phyloP scores from a whole-genome alignment of 2,113 vertebrate genomes.

The Crypturellus undulatus region DNA sequence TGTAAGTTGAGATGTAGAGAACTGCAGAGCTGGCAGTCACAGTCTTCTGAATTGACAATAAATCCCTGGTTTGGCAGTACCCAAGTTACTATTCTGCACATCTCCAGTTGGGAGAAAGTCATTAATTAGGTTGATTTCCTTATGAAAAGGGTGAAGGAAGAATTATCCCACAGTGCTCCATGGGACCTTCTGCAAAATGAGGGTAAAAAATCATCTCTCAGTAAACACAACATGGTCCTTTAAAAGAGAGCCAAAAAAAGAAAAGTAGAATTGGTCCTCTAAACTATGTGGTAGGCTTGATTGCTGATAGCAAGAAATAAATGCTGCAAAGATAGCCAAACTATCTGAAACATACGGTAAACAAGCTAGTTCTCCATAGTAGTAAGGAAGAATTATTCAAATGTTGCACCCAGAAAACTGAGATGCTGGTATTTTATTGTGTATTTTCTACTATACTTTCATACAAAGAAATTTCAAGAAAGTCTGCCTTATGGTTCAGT shows the following conservation, averaged over 20 bases:
- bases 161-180: background rate
- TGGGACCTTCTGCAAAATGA: background rate
- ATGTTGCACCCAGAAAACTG: background rate
- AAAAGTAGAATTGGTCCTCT: background rate
- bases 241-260: background rate
- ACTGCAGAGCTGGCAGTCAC: slow-evolving; percentile 54
- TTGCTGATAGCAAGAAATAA: background rate
- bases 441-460: background rate
- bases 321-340: background rate
- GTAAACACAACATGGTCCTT: background rate
- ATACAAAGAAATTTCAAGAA: accelerated
- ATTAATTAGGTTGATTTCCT: slow-evolving; percentile 52
- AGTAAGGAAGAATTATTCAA: background rate
- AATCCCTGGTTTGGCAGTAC: slow-evolving; percentile 25
- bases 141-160: background rate
- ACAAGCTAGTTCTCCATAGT: background rate
- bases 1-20: slow-evolving; percentile 45
- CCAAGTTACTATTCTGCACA: slow-evolving; percentile 17
- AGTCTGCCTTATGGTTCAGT: background rate
- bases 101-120: background rate
- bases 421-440: background rate
- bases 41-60: slow-evolving; percentile 20
- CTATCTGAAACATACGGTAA: background rate
- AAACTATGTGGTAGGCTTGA: background rate
- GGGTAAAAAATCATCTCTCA: background rate